These are phyloP conservation scores for Apis dorsata DNA, from an alignment of 1,140 invertebrate species.

Conservation along the genomic window DNA sequence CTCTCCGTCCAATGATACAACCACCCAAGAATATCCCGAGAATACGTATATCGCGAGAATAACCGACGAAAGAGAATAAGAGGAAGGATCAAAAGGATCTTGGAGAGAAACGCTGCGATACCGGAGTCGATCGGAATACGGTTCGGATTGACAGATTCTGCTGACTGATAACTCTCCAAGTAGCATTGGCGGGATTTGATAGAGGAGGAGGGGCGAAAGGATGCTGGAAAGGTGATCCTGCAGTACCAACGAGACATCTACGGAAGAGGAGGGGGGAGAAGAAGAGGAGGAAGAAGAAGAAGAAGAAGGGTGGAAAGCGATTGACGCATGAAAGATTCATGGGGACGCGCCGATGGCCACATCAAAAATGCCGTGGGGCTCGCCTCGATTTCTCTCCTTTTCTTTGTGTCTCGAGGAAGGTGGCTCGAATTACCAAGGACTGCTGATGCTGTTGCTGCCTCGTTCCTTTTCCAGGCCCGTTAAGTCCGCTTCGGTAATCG, in stretches of 20 bases:
- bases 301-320: constrained; percentile 51
- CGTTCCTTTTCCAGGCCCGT: constrained; percentile 44
- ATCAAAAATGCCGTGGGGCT: constrained; percentile 67
- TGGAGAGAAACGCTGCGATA: constrained; percentile 13
- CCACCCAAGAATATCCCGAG: no score
- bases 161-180: constrained; percentile 60
- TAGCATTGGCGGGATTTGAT: constrained; percentile 50
- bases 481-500: constrained; percentile 64
- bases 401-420: constrained; percentile 52
- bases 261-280: not conserved
- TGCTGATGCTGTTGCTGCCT: constrained; percentile 36
- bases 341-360: constrained; percentile 66
- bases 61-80: not conserved
- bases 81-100: not conserved
- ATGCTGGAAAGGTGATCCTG: no score
- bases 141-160: constrained; percentile 64
- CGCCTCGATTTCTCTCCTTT: constrained; percentile 59
- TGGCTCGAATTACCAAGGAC: constrained; percentile 55
- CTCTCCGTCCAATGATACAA: no score
- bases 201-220: constrained; percentile 2
- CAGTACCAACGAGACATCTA: constrained; percentile 2
- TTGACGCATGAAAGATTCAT: constrained; percentile 74
- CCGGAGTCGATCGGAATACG: constrained; percentile 51
- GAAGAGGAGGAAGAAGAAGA: constrained; percentile 2
- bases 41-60: no score